Base-by-base conservation (phyloP, 2,888 invertebrate genomes). In the Geophilus truncorum region DNA sequence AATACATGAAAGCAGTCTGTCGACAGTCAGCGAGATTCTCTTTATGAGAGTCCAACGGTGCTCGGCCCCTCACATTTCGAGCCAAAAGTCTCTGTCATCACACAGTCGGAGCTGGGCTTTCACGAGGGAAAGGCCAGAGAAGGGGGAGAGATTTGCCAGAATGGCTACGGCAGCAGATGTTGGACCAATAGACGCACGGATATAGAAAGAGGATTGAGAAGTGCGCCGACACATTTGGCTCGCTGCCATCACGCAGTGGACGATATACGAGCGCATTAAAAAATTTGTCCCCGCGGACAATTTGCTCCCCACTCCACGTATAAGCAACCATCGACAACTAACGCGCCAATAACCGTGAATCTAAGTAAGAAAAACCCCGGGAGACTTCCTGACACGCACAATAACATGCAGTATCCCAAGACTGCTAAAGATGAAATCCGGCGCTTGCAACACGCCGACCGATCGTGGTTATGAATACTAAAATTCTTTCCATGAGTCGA, bases 21-120 rank as follows among this genome's bases (percentile, higher is more conserved):
- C 70, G 70, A 70, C 70, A 70, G 70, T 70, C 70, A 28, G 70
- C 23, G 70, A 70, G 70, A 70, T 70, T 70, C 25, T 70, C 70
- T 70, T 70, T 70, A 70, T 70, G 70, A 70, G 70, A 70, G 70
- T 70, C 70, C 70, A 70, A 70, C 70, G 70, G 70, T 70, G 70
- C 28, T 70, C 70, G 70, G 70, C 70, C 70, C 70, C 70, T 70
- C 70, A 70, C 70, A 70, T 70, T 70, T 25, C 25, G 70, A 70
- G 70, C 70, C 70, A 70, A 70, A 70, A 70, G 70, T 70, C 70
- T 70, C 70, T 70, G 70, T 70, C 70, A 70, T 70, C 70, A 70
- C 70, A 70, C 70, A 70, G 70, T 70, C 70, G 12, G 70, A 70
- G 70, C 25, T 9, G 70, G 28, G 25, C 28, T 70, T 70, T 70